Evolutionary conservation across 2,113 vertebrate species (phyloP).

Genomic region (Myotis lucifugus): DNA sequence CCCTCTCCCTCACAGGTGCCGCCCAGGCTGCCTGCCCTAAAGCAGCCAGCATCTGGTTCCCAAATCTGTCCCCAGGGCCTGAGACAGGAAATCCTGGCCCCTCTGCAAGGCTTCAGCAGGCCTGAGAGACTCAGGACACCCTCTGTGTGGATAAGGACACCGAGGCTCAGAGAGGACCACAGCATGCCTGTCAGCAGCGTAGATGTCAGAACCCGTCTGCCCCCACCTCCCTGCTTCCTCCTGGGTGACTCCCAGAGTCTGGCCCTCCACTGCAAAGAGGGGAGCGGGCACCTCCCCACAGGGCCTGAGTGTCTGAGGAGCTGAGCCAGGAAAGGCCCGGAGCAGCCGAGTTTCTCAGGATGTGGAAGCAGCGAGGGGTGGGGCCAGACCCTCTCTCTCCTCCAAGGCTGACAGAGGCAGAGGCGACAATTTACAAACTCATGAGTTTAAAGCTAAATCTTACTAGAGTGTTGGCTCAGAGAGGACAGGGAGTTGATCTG

Average conservation of each 20-base stretch:
- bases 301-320: too few relatives aligned
- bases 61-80: neutral
- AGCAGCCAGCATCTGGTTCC: fast-evolving
- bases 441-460: neutral
- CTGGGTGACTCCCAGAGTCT: neutral
- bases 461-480: neutral
- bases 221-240: neutral
- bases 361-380: fast-evolving
- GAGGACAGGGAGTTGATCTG: neutral
- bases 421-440: too few relatives aligned
- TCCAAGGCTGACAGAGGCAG: too few relatives aligned
- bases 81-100: neutral
- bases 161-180: neutral
- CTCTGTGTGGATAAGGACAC: neutral
- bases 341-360: neutral
- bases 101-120: neutral
- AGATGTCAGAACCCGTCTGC: neutral
- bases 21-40: neutral
- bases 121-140: neutral
- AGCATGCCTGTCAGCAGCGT: fast-evolving
- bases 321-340: fast-evolving
- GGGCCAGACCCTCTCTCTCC: neutral
- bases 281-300: fast-evolving
- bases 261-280: neutral
- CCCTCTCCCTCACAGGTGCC: neutral